Evolutionary conservation across 2,113 vertebrate genomes (phyloP).

Genomic region (Chrysochloris asiatica): DNA sequence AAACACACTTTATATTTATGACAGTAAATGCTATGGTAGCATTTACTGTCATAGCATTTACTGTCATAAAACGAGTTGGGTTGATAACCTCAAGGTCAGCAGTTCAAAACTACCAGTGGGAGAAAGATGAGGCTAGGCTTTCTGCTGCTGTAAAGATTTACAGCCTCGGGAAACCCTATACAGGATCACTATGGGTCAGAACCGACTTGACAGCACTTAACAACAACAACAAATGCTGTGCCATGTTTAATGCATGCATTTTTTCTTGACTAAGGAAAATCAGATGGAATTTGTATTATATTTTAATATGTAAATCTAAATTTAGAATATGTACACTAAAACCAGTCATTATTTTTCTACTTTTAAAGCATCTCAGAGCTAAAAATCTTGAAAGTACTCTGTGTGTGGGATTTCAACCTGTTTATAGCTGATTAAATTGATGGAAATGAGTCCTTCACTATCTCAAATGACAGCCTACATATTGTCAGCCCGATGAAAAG

Average conservation of each 20-base stretch:
- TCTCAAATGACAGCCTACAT: neutral
- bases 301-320: neutral
- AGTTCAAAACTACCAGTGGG: neutral
- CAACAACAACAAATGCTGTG: too few species aligned
- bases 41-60: too few species aligned
- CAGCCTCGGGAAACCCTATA: neutral
- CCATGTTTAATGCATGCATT: neutral
- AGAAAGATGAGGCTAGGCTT: neutral
- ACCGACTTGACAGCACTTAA: neutral
- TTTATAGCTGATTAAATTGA: neutral
- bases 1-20: too few species aligned
- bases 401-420: neutral
- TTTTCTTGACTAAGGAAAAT: neutral
- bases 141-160: neutral
- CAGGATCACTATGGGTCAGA: neutral
- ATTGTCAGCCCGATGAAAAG: neutral
- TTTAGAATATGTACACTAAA: slow-evolving; percentile 7
- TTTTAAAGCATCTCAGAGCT: neutral
- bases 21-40: too few species aligned
- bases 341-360: slow-evolving; percentile 8
- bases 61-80: too few species aligned
- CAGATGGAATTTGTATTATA: neutral
- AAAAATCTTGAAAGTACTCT: neutral
- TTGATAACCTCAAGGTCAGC: neutral
- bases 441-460: slow-evolving; percentile 19